Base-by-base conservation (phyloP, 2,888 invertebrate genomes). In the Apotomis betuletana region DNA sequence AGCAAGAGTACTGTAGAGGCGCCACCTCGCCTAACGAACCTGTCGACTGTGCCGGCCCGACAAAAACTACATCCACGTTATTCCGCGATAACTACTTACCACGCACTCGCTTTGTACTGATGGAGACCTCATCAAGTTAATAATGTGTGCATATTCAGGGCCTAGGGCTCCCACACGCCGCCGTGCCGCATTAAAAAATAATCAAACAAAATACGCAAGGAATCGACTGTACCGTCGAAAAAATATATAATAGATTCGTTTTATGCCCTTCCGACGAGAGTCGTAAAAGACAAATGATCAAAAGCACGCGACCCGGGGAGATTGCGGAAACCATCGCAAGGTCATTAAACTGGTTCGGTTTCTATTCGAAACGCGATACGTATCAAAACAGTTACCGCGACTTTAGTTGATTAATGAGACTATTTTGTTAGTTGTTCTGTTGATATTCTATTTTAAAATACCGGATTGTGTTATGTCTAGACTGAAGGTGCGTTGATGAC, bases 11-110 rank as follows among this genome's bases (percentile, higher is more conserved):
- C 90, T 88, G 90, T 87, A 86, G 88, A 86, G 85, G 87, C 90
- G 90, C 85, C 90, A 90, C 91, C 90, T 91, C 87, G 87, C 82
- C 90, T 91, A 91, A 91, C 92, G 91, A 92, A 89, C 90, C 89
- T 86, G 84, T 72, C 72, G 72, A 68, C 72, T 59, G 61, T 59
- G 57, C 65, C 70, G 55, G 67, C 65, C 90, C 89, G 88, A 89
- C 90, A 91, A 89, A 90, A 89, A 87, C 87, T 81, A 81, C 83
- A 81, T 79, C 78, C 78, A 77, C 81, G 77, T 80, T 75, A 77
- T 77, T 74, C 70, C 74, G 70, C 75, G 75, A 74, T 78, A 77
- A 77, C 79, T 80, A 81, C 77, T 77, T 79, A 80, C 80, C 79
- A 79, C 78, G 77, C 78, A 78, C 64, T 67, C 70, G 59, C 83